Conservation (phyloP, 2,113 vertebrate species). For the Okapia johnstoni region DNA sequence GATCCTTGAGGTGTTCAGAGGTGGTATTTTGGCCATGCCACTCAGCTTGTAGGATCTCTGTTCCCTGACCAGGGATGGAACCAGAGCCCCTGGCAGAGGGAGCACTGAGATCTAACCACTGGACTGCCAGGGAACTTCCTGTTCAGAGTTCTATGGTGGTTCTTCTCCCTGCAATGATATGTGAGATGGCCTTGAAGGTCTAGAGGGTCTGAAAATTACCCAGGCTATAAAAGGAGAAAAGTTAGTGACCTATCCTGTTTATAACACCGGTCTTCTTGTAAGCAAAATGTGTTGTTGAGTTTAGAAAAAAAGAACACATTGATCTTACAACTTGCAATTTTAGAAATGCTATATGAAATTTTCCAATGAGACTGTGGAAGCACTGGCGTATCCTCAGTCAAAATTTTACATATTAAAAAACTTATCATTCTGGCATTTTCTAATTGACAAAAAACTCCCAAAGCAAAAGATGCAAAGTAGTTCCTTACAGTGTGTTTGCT, state of each 20-base stretch:
- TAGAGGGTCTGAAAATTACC: not conserved
- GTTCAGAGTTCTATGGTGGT: not conserved
- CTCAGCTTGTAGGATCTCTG: not conserved
- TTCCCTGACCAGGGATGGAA: not conserved
- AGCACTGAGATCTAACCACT: not conserved
- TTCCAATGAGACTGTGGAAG: not conserved
- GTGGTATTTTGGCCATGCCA: not conserved
- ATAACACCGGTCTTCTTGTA: not conserved
- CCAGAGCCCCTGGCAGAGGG: not conserved
- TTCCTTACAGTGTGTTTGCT: not conserved
- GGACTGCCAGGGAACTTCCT: not conserved
- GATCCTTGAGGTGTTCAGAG: not conserved
- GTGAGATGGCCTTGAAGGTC: not conserved
- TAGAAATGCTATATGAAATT: not conserved
- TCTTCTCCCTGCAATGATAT: not conserved
- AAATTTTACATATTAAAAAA: not conserved
- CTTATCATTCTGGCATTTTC: not conserved
- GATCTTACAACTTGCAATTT: constrained; percentile 15
- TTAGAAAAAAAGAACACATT: not conserved
- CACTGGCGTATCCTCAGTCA: not conserved
- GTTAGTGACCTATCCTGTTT: not conserved
- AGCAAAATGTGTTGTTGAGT: constrained; percentile 18
- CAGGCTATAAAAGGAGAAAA: not conserved
- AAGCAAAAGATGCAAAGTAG: not conserved
- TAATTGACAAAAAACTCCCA: not conserved